Evolutionary conservation across 2,888 invertebrate genomes (phyloP).

Genomic region (Eupithecia pulchellata): DNA sequence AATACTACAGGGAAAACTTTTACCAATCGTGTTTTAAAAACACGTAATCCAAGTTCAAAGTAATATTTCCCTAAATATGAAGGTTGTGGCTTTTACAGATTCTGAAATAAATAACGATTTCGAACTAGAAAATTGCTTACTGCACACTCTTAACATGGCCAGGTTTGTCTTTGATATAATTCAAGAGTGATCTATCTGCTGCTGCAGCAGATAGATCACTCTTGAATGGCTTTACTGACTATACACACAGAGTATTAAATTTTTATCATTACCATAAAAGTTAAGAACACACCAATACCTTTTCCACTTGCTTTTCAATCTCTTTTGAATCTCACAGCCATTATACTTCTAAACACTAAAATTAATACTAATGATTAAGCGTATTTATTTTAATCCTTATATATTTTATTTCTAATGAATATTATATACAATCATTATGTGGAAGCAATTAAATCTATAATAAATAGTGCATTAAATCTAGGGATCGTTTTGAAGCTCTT

Average conservation of each 20-base stretch:
- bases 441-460: constrained; percentile 28
- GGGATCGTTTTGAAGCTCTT: constrained; percentile 19
- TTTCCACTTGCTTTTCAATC: constrained; percentile 17
- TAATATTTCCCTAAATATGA: too few species aligned
- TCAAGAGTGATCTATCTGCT: not conserved
- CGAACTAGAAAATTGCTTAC: too few species aligned
- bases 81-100: too few species aligned
- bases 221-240: not conserved
- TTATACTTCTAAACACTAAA: constrained; percentile 26
- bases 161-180: constrained; percentile 21
- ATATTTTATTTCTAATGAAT: constrained; percentile 10
- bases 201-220: too few species aligned
- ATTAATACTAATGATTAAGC: constrained; percentile 31
- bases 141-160: too few species aligned
- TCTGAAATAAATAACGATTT: too few species aligned
- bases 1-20: too few species aligned
- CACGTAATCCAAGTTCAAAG: too few species aligned
- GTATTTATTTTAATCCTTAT: constrained; percentile 29
- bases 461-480: constrained; percentile 33
- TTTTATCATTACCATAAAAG: not conserved
- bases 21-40: too few species aligned
- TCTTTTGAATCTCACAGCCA: constrained; percentile 64
- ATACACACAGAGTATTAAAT: not conserved
- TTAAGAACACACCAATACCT: constrained; percentile 14
- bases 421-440: constrained; percentile 24